Percentiles rank a stretch among this genome's conserved stretches.
These are phyloP conservation scores for Hydrocynus forskahlii DNA, from an alignment of 2,797 vertebrate species.

Conservation along the genomic window DNA sequence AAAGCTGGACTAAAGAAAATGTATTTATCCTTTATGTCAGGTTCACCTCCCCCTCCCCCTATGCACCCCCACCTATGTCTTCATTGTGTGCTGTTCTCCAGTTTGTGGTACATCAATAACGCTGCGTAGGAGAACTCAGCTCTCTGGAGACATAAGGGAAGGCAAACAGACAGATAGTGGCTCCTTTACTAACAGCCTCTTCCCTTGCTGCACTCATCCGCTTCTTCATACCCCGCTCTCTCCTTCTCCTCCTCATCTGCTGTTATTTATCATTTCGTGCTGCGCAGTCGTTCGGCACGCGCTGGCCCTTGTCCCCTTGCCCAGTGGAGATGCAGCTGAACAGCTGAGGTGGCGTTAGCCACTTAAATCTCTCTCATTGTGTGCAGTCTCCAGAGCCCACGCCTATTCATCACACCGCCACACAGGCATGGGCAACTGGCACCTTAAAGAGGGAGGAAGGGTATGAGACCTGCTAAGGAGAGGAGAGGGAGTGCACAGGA, in stretches of 20 bases:
- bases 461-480: not conserved
- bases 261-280: constrained; percentile 47
- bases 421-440: not conserved
- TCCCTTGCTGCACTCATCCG: not conserved
- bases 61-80: not conserved
- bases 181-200: constrained; percentile 28
- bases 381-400: constrained; percentile 34
- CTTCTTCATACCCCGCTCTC: constrained; percentile 14
- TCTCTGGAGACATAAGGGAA: constrained; percentile 26
- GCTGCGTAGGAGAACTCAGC: not conserved
- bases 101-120: constrained; percentile 24
- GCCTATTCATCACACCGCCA: constrained; percentile 40
- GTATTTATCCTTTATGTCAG: too few relatives aligned
- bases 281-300: not conserved
- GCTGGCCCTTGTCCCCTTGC: constrained; percentile 17
- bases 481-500: not conserved
- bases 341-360: constrained; percentile 44
- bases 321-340: constrained; percentile 30
- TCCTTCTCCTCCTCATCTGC: constrained; percentile 29
- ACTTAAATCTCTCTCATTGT: constrained; percentile 39
- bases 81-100: constrained; percentile 30
- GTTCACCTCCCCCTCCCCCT: not conserved
- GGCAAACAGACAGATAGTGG: constrained; percentile 25
- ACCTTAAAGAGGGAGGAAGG: too few relatives aligned
- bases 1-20: too few relatives aligned